A percentile compares a stretch with the other conserved stretches of the same genome.
Conservation (phyloP, 2,797 vertebrate species). For the Argyrosomus regius region DNA sequence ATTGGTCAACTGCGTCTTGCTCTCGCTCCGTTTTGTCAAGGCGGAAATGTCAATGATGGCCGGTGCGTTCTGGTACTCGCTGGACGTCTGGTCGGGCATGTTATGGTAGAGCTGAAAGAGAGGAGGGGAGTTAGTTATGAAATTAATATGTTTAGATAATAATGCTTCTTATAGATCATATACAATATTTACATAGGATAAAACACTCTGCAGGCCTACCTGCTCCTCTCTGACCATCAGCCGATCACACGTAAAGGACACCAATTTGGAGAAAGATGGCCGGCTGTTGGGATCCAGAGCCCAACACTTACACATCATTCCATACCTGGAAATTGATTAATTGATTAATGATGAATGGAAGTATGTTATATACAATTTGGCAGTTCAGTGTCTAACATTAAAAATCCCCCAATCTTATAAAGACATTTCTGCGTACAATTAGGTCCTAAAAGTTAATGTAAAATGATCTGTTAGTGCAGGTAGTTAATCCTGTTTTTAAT, state of each 20-base stretch:
- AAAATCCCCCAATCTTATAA: not conserved
- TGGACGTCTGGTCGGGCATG: constrained; percentile 45
- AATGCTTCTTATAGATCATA: not conserved
- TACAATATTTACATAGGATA: not conserved
- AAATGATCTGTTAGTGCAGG: not conserved
- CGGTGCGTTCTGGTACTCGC: constrained; percentile 70
- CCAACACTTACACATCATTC: constrained; percentile 93
- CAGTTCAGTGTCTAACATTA: not conserved
- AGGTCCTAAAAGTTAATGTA: not conserved
- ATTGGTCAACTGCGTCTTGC: constrained; percentile 25
- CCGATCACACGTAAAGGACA: constrained; percentile 88
- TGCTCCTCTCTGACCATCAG: constrained; percentile 88
- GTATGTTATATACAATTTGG: not conserved
- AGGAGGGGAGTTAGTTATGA: constrained; percentile 1
- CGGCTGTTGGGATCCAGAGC: constrained; percentile 87
- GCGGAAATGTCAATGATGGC: constrained; percentile 53
- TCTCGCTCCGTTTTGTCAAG: constrained; percentile 43
- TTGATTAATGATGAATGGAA: constrained; percentile 2
- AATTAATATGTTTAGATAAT: not conserved
- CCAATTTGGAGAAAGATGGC: constrained; percentile 90
- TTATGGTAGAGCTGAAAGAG: constrained; percentile 82
- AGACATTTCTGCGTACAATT: not conserved
- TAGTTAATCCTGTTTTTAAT: not conserved
- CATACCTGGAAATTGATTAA: constrained; percentile 84
- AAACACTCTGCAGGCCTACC: constrained; percentile 77